A percentile compares a stretch with the other conserved stretches of the same genome.
Conservation (phyloP, 2,113 vertebrate genomes). For the Phaethornis superciliosus region DNA sequence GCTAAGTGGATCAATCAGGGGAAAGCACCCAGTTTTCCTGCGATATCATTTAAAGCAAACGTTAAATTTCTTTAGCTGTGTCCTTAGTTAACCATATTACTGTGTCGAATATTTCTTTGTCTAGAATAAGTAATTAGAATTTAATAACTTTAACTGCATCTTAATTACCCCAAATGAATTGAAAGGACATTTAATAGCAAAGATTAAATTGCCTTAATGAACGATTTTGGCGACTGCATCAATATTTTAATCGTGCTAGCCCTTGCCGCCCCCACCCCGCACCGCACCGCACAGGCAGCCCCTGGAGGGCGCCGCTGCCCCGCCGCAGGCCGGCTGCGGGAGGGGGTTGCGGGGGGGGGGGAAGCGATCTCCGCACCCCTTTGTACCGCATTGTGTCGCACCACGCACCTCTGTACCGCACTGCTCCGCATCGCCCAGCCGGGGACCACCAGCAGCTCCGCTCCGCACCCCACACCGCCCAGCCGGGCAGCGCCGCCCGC, state of each 20-base stretch:
- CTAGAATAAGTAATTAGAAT: constrained; percentile 80
- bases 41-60: constrained; percentile 65
- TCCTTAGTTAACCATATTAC: constrained; percentile 75
- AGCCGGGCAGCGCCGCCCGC: no score
- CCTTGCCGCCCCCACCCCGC: not conserved
- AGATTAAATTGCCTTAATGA: constrained; percentile 83
- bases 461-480: no score
- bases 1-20: constrained; percentile 65
- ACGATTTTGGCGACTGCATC: constrained; percentile 78
- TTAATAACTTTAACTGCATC: constrained; percentile 80
- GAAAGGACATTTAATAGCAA: constrained; percentile 81
- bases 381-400: no score
- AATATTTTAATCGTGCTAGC: constrained; percentile 66
- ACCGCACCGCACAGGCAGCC: not conserved
- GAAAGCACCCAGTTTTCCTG: constrained; percentile 70
- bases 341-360: no score
- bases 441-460: not conserved
- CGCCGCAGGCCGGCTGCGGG: not conserved
- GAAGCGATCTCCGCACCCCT: no score
- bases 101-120: constrained; percentile 78
- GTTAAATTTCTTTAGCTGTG: constrained; percentile 70
- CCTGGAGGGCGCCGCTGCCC: constrained; percentile 51
- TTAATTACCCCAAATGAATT: constrained; percentile 82
- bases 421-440: not conserved
- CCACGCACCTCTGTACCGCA: not conserved